phyloP scores from a whole-genome alignment of 2,797 vertebrate species.

The Premnoplex brunnescens region DNA sequence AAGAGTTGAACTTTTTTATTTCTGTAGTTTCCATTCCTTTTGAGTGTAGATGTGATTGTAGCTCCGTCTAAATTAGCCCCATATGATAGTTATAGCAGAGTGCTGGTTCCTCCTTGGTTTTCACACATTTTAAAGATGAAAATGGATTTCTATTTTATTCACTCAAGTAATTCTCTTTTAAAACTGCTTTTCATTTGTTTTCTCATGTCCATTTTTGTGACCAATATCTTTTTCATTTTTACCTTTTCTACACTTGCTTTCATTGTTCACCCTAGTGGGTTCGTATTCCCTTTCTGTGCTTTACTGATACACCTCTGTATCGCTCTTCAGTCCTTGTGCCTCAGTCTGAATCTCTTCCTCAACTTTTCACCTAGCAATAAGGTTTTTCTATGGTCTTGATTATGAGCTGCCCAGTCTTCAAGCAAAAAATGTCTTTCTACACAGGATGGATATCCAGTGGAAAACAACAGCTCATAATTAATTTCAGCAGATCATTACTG shows the following conservation, averaged over 20 bases:
- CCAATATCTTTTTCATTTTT: neutral
- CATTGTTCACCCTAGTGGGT: neutral
- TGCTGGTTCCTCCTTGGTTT: neutral
- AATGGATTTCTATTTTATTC: neutral
- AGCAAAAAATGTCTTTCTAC: neutral
- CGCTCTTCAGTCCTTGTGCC: neutral
- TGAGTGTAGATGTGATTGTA: neutral
- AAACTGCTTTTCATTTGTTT: neutral
- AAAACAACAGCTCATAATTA: neutral
- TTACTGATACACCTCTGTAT: neutral
- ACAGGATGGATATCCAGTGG: neutral
- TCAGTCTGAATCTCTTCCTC: neutral
- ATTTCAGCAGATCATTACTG: neutral
- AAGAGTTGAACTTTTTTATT: neutral
- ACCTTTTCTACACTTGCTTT: neutral
- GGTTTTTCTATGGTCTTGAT: neutral
- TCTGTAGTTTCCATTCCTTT: neutral
- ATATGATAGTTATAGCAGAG: neutral
- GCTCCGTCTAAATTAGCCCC: neutral
- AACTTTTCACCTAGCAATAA: neutral
- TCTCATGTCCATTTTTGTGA: neutral
- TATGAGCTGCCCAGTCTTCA: neutral
- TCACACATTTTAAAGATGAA: neutral
- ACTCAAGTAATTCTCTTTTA: neutral
- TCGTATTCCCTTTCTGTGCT: neutral